Evolutionary conservation across 1,140 invertebrate genomes (phyloP).

Genomic region (Capitella teleta): DNA sequence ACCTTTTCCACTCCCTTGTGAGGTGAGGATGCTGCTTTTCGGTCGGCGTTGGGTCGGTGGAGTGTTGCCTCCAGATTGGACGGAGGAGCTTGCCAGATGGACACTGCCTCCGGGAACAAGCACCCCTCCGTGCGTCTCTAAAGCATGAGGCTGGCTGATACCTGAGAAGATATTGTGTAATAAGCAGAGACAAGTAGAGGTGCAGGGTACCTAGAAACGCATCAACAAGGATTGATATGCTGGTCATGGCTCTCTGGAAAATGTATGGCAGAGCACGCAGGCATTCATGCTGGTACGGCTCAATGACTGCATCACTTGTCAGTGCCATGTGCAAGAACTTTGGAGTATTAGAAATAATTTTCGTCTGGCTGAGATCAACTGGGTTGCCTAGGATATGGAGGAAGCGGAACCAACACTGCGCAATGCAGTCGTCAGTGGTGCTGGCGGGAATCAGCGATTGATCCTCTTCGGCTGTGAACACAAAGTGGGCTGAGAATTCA

Average conservation of each 20-base stretch:
- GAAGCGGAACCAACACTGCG: slow-evolving; percentile 89
- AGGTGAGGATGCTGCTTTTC: too few species aligned
- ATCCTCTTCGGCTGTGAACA: slow-evolving; percentile 65
- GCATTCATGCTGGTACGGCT: slow-evolving; percentile 85
- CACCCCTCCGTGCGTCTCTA: too few species aligned
- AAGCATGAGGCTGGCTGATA: too few species aligned
- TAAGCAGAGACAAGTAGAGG: too few species aligned
- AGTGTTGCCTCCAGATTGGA: too few species aligned
- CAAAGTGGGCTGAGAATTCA: not conserved
- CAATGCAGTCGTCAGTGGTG: slow-evolving; percentile 78
- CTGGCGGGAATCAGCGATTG: slow-evolving; percentile 61
- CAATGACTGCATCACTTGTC: slow-evolving; percentile 46
- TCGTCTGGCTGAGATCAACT: slow-evolving; percentile 75
- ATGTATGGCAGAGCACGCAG: slow-evolving; percentile 71
- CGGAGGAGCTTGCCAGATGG: slow-evolving; percentile 19
- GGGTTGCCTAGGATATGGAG: slow-evolving; percentile 87
- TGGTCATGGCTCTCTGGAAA: slow-evolving; percentile 86
- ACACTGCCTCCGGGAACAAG: too few species aligned
- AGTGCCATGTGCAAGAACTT: slow-evolving; percentile 57
- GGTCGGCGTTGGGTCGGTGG: too few species aligned
- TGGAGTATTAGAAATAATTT: slow-evolving; percentile 72
- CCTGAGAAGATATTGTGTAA: too few species aligned
- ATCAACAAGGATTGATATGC: slow-evolving; percentile 83
- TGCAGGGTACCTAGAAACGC: slow-evolving; percentile 93
- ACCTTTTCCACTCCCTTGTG: too few species aligned